A percentile compares a stretch with the other conserved stretches of the same genome.
phyloP scores from a whole-genome alignment of 1,140 invertebrate species.

The Heliconius hermathena region DNA sequence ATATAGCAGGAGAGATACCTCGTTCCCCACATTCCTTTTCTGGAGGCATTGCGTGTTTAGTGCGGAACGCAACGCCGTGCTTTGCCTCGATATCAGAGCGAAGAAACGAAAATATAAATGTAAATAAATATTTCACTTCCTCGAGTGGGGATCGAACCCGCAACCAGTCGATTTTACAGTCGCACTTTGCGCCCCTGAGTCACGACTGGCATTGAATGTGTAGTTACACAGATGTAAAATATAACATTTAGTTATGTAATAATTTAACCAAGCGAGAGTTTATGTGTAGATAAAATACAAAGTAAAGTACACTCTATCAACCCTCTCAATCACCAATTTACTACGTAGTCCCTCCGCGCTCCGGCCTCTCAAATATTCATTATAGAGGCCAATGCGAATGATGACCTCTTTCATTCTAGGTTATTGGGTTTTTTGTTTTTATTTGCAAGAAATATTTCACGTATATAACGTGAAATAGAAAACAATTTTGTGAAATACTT shows the following conservation, averaged over 20 bases:
- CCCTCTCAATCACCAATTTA: conserved; percentile 14
- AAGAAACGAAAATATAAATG: too few relatives aligned
- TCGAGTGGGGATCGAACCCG: too few relatives aligned
- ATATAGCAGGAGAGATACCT: too few relatives aligned
- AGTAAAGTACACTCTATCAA: conserved; percentile 10
- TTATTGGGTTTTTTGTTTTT: neutral
- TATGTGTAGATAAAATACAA: conserved; percentile 2
- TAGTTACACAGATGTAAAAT: too few relatives aligned
- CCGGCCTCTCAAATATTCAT: conserved; percentile 14
- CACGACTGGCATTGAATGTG: too few relatives aligned
- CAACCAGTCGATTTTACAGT: too few relatives aligned
- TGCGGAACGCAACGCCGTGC: too few relatives aligned
- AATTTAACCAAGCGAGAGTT: neutral
- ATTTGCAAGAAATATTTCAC: neutral
- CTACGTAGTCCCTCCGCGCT: conserved; percentile 3
- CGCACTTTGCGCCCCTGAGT: accelerated
- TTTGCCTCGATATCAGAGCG: too few relatives aligned
- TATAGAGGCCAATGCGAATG: conserved; percentile 8
- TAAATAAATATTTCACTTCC: too few relatives aligned
- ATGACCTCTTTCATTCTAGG: conserved; percentile 7
- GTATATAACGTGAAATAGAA: neutral
- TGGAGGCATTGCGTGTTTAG: too few relatives aligned
- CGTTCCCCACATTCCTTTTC: too few relatives aligned
- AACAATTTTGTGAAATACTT: neutral
- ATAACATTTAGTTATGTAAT: too few relatives aligned